Base-by-base conservation (phyloP, 1,140 invertebrate species). In the Drosophila asahinai region DNA sequence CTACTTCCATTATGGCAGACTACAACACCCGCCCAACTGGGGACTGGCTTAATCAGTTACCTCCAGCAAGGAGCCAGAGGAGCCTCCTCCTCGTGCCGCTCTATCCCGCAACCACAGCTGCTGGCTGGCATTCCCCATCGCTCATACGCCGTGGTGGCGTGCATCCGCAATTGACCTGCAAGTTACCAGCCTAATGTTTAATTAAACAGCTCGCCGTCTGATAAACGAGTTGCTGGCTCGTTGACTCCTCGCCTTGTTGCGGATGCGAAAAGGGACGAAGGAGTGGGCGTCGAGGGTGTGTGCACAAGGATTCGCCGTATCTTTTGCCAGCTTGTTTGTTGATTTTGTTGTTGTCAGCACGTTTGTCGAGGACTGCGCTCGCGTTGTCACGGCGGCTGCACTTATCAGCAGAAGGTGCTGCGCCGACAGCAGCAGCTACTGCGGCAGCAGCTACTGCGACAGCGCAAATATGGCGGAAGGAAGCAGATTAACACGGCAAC, bases 401-500 rank as follows among this genome's bases (percentile, higher is more conserved):
- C 74, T 78, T 77, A 78, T 78, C 73, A 49, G 71, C 73, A 51
- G 43, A 77, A 59, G 75, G 58, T 61, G 66, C 74, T 70, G 51
- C 47, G 64, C 33, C 68, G 68, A 48, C 70, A 54, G 70, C 19
- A 43, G 51, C 49, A 19, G 27, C 42, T 36, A 59, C 49, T 52
- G 38, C 40, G 40, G 77, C 76, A 36, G 43, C 57, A 57, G 33
- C 65, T 36, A 59, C 49, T 52, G 38, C 40, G 40, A 70, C 67
- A 77, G 77, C 76, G 61, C 68, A 78, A 82, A 82, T 82, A 82
- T 82, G 80, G 80, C 80, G 80, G 80, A 82, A 82, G 80, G 80
- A 82, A 82, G 80, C 80, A 82, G 80, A 82, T 82, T 82, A 82
- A 82, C 80, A 82, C 80, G 80, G 63, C 80, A 82, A 58, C 62